Base-by-base conservation (phyloP, 2,888 invertebrate species). In the Tinea trinotella region DNA sequence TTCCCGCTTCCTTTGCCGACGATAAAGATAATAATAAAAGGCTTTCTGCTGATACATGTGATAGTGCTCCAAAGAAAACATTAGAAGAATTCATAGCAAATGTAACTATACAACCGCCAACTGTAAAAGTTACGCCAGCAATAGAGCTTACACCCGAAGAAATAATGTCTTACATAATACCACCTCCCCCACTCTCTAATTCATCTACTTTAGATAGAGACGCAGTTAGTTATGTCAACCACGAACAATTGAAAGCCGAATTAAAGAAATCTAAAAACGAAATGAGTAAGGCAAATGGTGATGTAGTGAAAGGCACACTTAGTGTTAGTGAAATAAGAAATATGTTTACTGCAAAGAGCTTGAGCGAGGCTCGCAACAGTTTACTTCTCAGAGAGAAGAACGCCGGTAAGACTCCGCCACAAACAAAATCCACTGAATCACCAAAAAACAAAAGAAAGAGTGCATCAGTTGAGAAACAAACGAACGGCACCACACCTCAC, bases 1-100 rank as follows among this genome's bases (percentile, higher is more conserved):
- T 93, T 19, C 94, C 94, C 7, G 89, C 90, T 9, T 92, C 92
- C 1, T 94, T 94, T 64, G 93, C 92, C 13, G 93, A 94, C 68
- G 89, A 89, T 24, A 76, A 75, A 57, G 72, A 68, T 59, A 65
- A 67, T 59, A 71, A 74, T 59, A 12, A 7, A 30, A 50, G 24
- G 53, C 22, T 64, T 67, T 64, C 64, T 18, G 17, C 53, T 70
- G 57, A 70, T 68, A 58, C 67, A 61, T 68, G 70, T 66, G 62
- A 69, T 57, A 56, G 66, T 30, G 68, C 70, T 56, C 82, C 84
- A 44, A 83, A 87, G 66, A 76, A 83, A 59, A 80, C 81, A 58
- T 84, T 96, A 60, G 96, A 96, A 68, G 91, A 91, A 62, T 94
- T 96, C 74, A 88, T 96, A 60, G 94, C 94, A 3, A 93, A 92